A percentile compares a stretch with the other conserved stretches of the same genome.
phyloP scores from a whole-genome alignment of 2,797 vertebrate species.

The Epinephelus malabaricus region DNA sequence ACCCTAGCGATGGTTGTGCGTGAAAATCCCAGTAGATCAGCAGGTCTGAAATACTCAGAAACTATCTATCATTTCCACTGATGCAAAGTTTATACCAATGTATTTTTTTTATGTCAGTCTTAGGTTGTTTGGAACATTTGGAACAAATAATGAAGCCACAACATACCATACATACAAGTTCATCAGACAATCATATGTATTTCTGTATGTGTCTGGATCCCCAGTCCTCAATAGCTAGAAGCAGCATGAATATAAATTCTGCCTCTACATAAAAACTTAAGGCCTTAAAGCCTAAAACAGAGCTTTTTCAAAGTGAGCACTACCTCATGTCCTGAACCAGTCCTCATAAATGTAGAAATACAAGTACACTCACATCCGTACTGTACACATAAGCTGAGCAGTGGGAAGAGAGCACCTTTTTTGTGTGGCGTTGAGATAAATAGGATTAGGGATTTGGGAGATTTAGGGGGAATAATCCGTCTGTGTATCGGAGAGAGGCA shows the following conservation, averaged over 20 bases:
- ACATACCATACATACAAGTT: neutral
- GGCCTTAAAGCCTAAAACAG: conserved; percentile 21
- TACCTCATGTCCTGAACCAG: conserved; percentile 22
- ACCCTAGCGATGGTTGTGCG: too few relatives aligned
- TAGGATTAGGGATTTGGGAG: conserved; percentile 86
- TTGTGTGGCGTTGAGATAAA: conserved; percentile 83
- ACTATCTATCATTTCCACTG: neutral
- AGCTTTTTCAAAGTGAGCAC: conserved; percentile 24
- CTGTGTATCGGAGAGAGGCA: conserved; percentile 79
- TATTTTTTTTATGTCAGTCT: neutral
- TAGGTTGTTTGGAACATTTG: neutral
- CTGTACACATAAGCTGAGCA: conserved; percentile 74
- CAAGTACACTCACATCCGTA: conserved; percentile 51
- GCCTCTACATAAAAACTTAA: conserved; percentile 1
- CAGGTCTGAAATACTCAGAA: too few relatives aligned
- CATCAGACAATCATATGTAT: neutral
- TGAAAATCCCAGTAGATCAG: too few relatives aligned
- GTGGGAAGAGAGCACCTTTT: conserved; percentile 80
- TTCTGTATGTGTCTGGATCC: neutral
- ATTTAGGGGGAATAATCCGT: conserved; percentile 83
- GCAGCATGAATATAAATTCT: neutral
- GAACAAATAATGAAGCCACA: neutral
- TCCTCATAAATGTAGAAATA: conserved; percentile 54
- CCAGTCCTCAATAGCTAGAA: neutral
- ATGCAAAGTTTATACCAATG: neutral